These are phyloP conservation scores for Florisuga fusca DNA, from an alignment of 2,797 vertebrate genomes.

Conservation along the genomic window DNA sequence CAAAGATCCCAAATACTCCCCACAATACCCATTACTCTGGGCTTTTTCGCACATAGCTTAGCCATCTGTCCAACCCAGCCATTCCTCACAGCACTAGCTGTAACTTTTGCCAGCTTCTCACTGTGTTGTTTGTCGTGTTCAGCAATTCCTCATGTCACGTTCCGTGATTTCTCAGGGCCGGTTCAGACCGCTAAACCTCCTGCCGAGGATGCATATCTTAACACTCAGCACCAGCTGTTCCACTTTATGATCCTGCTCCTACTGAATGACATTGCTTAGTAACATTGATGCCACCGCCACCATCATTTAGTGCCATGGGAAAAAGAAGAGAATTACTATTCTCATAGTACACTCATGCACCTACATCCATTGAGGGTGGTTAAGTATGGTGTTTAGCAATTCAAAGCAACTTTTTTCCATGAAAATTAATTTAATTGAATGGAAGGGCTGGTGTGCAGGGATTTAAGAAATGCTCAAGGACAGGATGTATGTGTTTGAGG, in stretches of 20 bases:
- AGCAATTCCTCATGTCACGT: not conserved
- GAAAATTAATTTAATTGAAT: not conserved
- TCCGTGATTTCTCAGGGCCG: not conserved
- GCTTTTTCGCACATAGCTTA: not conserved
- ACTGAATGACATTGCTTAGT: not conserved
- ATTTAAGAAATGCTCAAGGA: not conserved
- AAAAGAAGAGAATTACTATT: not conserved
- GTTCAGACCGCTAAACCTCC: not conserved
- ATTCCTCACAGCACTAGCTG: not conserved
- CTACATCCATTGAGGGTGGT: not conserved
- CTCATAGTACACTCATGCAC: not conserved
- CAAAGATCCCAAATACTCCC: not conserved
- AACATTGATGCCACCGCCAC: not conserved
- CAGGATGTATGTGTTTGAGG: not conserved
- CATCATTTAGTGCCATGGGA: not conserved
- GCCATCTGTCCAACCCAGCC: conserved; percentile 25
- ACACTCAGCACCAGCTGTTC: not conserved
- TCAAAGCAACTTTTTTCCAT: not conserved
- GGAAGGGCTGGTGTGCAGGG: not conserved
- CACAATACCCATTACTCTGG: not conserved
- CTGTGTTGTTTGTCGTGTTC: conserved; percentile 30
- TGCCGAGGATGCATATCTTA: not conserved
- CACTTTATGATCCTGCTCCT: not conserved
- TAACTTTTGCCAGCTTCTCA: conserved; percentile 28
- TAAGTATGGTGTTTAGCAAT: not conserved